Conservation (phyloP, 2,797 vertebrate species). For the Danio albolineatus region DNA sequence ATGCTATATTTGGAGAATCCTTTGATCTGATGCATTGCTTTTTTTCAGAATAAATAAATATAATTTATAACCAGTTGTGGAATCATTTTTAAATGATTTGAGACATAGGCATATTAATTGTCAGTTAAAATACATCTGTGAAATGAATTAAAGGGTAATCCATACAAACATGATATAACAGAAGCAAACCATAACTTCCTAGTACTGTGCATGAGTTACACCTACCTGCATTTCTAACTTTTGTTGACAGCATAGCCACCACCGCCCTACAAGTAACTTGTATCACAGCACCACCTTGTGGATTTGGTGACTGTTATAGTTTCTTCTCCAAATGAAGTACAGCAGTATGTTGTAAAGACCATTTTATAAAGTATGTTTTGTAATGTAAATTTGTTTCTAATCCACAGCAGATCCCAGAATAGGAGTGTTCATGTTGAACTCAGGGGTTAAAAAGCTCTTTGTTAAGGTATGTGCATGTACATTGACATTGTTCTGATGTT, state of each 20-base stretch:
- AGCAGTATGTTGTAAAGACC: neutral
- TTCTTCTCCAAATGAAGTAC: neutral
- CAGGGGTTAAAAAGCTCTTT: constrained; percentile 87
- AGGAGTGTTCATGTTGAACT: constrained; percentile 90
- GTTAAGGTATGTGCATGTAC: constrained; percentile 85
- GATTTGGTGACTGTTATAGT: neutral
- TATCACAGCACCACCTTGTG: constrained; percentile 12
- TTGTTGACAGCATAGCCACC: neutral
- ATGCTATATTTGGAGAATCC: neutral
- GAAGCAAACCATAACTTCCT: constrained; percentile 12
- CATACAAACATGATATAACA: neutral
- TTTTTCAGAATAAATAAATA: neutral
- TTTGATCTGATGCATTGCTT: neutral
- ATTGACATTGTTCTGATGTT: constrained; percentile 24
- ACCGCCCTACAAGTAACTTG: neutral
- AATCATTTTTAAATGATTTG: neutral
- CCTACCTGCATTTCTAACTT: constrained; percentile 15
- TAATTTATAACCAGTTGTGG: neutral
- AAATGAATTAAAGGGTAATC: neutral
- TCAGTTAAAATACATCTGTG: too few species aligned
- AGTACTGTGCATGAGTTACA: neutral
- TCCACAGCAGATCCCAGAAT: constrained; percentile 78
- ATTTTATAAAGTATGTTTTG: neutral
- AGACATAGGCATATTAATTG: neutral
- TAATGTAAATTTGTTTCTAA: neutral